phyloP scores from a whole-genome alignment of 2,113 vertebrate genomes.

The Chaenogobius annularis region DNA sequence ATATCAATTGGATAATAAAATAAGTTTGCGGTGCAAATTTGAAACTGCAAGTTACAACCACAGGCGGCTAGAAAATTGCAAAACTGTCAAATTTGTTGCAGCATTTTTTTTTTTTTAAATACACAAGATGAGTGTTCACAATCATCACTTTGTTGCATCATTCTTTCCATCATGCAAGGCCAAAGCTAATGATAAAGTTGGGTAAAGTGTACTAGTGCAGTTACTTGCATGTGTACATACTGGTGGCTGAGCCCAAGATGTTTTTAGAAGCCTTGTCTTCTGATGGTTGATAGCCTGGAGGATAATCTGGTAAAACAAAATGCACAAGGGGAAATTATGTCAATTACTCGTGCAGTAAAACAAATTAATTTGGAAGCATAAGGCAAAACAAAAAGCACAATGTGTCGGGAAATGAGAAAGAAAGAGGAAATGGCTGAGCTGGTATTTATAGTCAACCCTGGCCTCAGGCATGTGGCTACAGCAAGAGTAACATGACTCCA shows the following conservation, averaged over 20 bases:
- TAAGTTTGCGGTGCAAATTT: background rate
- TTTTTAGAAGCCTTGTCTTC: conserved; percentile 96
- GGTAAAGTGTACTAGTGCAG: background rate
- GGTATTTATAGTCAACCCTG: conserved; percentile 18
- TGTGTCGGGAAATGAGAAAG: background rate
- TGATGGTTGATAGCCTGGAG: conserved; percentile 85
- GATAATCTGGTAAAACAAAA: conserved; percentile 82
- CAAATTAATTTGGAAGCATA: background rate
- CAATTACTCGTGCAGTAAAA: background rate
- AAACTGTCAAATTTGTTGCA: background rate
- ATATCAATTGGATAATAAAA: background rate
- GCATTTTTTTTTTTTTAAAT: background rate
- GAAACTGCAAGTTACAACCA: background rate
- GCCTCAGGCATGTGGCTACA: conserved; percentile 8
- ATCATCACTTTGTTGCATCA: background rate
- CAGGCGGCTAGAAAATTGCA: background rate
- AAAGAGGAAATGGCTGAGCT: background rate
- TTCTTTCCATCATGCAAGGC: background rate
- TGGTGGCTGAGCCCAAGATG: conserved; percentile 94
- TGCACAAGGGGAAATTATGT: background rate
- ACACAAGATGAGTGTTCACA: conserved; percentile 2
- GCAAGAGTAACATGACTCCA: background rate
- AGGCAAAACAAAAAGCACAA: background rate
- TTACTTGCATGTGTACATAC: conserved; percentile 76
- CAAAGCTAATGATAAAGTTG: background rate